These are phyloP conservation scores for Archegozetes longisetosus DNA, from an alignment of 1,140 invertebrate species.

Conservation along the genomic window DNA sequence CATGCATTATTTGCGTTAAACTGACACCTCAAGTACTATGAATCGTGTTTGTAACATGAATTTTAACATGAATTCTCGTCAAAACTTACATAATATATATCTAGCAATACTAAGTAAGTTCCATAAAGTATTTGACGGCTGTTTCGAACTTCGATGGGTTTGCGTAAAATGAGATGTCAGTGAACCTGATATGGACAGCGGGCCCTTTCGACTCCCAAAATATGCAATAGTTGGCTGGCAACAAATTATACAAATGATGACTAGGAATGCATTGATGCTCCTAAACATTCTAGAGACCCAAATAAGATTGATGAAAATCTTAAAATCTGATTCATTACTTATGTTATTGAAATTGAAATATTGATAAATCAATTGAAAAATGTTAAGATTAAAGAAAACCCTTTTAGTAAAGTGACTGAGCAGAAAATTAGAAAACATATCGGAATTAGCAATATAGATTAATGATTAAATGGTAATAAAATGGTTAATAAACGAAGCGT, in stretches of 20 bases:
- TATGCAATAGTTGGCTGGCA: neutral
- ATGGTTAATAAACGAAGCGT: no score
- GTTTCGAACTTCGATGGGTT: slow-evolving; percentile 9
- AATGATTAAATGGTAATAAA: no score
- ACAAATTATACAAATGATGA: neutral
- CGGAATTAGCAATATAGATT: no score
- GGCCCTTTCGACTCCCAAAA: neutral
- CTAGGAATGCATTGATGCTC: slow-evolving; percentile 7
- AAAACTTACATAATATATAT: slow-evolving; percentile 19
- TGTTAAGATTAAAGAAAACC: no score
- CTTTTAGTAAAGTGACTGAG: no score
- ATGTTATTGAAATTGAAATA: no score
- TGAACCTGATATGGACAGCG: neutral
- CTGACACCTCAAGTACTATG: no score
- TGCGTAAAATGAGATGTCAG: neutral
- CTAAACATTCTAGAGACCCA: slow-evolving; percentile 9
- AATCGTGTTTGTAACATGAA: no score
- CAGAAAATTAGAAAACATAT: no score
- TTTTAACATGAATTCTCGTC: neutral
- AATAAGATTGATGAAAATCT: neutral
- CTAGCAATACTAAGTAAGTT: slow-evolving; percentile 20
- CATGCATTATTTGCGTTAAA: no score
- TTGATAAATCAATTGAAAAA: no score
- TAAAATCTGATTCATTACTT: no score
- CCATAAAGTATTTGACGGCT: slow-evolving; percentile 14